These are phyloP conservation scores for Chironomus striatipennis DNA, from an alignment of 1,140 invertebrate genomes.

Conservation along the genomic window DNA sequence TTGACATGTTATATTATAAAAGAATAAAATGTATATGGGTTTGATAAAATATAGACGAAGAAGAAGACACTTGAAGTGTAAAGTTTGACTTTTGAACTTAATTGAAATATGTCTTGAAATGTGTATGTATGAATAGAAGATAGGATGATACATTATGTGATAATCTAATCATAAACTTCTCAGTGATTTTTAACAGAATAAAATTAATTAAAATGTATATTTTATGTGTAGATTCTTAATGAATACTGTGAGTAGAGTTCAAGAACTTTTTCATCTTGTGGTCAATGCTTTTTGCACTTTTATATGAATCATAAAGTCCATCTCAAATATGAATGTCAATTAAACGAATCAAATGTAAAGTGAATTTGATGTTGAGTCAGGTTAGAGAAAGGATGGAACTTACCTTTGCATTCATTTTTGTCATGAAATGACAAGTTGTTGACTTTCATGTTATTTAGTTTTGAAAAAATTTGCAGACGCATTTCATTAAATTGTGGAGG, in stretches of 20 bases:
- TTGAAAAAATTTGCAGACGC: too few species aligned
- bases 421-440: too few species aligned
- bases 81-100: background rate
- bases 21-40: background rate
- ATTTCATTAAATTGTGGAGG: too few species aligned
- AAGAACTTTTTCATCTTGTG: background rate
- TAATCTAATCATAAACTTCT: conserved; percentile 3
- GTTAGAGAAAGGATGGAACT: too few species aligned
- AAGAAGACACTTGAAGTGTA: background rate
- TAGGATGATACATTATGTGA: background rate
- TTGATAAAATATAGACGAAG: background rate
- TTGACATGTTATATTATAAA: conserved; percentile 4
- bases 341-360: too few species aligned
- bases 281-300: background rate
- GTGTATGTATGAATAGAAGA: background rate
- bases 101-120: background rate
- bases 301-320: too few species aligned
- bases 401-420: too few species aligned
- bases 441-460: too few species aligned
- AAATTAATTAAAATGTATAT: background rate
- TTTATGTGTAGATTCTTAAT: background rate
- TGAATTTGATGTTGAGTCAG: too few species aligned
- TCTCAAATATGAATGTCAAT: too few species aligned
- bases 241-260: background rate
- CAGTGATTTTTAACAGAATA: background rate